Conservation (phyloP, 2,888 invertebrate genomes). For the Rhorus exstirpatorius region DNA sequence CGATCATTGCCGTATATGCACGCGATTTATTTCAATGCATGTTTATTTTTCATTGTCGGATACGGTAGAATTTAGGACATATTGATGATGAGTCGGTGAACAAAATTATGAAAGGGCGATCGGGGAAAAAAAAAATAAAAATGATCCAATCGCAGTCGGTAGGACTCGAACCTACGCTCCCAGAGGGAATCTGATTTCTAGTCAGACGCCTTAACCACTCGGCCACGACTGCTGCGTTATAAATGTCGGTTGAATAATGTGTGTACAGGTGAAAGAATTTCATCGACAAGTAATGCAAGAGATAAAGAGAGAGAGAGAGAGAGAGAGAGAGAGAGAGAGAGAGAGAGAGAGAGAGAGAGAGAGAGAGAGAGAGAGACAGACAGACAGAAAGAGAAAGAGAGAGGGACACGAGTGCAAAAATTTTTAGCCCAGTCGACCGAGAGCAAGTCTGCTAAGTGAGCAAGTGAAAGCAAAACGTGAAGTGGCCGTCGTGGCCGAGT, state of each 20-base stretch:
- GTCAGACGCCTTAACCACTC: slow-evolving; percentile 96
- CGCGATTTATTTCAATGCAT: too few species aligned
- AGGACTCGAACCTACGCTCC: slow-evolving; percentile 97
- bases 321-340: too few species aligned
- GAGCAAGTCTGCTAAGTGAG: slow-evolving; percentile 9
- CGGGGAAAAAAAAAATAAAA: slow-evolving; percentile 85
- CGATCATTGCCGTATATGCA: too few species aligned
- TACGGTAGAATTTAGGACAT: too few species aligned
- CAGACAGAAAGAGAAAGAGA: too few species aligned
- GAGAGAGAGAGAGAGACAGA: slow-evolving; percentile 4
- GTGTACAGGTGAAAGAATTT: slow-evolving; percentile 33
- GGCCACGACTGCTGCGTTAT: slow-evolving; percentile 90
- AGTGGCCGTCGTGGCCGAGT: slow-evolving; percentile 92
- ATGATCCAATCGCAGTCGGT: slow-evolving; percentile 92
- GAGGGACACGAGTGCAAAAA: slow-evolving; percentile 24
- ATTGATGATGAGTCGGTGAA: too few species aligned
- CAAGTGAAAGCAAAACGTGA: slow-evolving; percentile 70
- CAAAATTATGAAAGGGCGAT: not conserved
- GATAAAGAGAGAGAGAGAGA: slow-evolving; percentile 3
- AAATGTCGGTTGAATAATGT: slow-evolving; percentile 68
- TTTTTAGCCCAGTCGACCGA: slow-evolving; percentile 5
- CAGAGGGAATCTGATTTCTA: slow-evolving; percentile 96
- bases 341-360: too few species aligned
- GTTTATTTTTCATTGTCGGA: too few species aligned
- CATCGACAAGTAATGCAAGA: slow-evolving; percentile 1